Evolutionary conservation across 1,140 invertebrate genomes (phyloP), one percentile per base, ranked within the genome.

Genomic region (Nautilus pompilius): DNA sequence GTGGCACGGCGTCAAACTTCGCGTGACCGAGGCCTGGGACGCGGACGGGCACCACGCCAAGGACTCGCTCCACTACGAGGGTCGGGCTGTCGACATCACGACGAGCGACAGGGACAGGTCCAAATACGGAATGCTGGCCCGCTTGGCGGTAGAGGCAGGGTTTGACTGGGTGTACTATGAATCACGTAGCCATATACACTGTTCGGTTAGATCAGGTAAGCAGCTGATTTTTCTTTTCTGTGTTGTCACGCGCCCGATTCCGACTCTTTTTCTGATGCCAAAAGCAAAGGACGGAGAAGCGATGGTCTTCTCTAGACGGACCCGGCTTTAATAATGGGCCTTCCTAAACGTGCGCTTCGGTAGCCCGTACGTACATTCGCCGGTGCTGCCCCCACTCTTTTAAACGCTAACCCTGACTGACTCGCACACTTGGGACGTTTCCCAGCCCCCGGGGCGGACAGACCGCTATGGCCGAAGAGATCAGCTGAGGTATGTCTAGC

Each of bases 131-230:
- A 95, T 97, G 92, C 84, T 98, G 65, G 95, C 95, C 0, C 84
- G 95, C 36, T 86, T 98, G n/a, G 95, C 95, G 0, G 92, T 96
- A 26, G 93, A 98, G 82, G 94, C 95, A 13, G 95, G 95, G 70
- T 98, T 98, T 87, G 95, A 98, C 86, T 98, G 95, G 95, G 96
- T 99, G 24, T 96, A 93, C 83, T 98, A 97, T 81, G 94, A 97
- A 82, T 92, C 91, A 75, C 87, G 93, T 64, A 89, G 91, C 17
- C 93, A 97, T 78, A 96, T 99, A 75, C 96, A 99, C 83, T 96
- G 94, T 82, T 97, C 95, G 32, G 95, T 98, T 54, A 96, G 95
- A 85, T 95, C 95, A 88, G 95, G 96, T 99, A 87, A 88, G 71
- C 30, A 20, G 8, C 49, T 53, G 8, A 10, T 53, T 20, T 20